Evolutionary conservation across 2,888 invertebrate species (phyloP).

Genomic region (Rapana venosa): DNA sequence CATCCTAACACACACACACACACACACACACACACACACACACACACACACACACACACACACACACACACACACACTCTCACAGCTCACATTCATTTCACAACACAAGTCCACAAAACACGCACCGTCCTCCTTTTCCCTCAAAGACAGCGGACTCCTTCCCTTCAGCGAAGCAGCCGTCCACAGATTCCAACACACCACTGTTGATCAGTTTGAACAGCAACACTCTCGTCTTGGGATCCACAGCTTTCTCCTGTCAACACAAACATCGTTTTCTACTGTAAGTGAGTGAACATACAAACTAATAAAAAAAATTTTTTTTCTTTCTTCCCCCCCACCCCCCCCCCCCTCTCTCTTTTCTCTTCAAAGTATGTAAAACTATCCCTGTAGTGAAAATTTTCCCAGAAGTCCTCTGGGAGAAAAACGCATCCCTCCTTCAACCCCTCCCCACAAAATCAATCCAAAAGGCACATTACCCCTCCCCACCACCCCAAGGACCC

Average conservation of each 20-base stretch:
- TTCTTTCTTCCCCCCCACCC: too few relatives aligned
- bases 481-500: too few relatives aligned
- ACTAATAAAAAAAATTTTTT: neutral
- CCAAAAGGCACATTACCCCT: too few relatives aligned
- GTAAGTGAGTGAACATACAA: neutral
- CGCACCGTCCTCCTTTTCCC: constrained; percentile 80
- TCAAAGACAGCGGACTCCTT: constrained; percentile 82
- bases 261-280: neutral
- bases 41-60: neutral
- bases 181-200: constrained; percentile 81
- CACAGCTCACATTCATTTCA: too few relatives aligned
- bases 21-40: neutral
- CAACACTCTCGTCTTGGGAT: constrained; percentile 81
- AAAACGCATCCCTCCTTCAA: too few relatives aligned
- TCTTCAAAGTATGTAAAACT: too few relatives aligned
- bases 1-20: too few relatives aligned
- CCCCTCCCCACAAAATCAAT: too few relatives aligned
- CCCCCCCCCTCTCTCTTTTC: too few relatives aligned
- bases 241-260: constrained; percentile 80
- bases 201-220: constrained; percentile 82
- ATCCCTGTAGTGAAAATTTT: too few relatives aligned
- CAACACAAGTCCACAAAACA: constrained; percentile 35
- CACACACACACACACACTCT: neutral
- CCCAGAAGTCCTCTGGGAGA: too few relatives aligned
- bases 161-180: constrained; percentile 82